Percentiles rank a stretch among this genome's conserved stretches.
Evolutionary conservation across 2,113 vertebrate species (phyloP).

Genomic region (Arizona elegans): DNA sequence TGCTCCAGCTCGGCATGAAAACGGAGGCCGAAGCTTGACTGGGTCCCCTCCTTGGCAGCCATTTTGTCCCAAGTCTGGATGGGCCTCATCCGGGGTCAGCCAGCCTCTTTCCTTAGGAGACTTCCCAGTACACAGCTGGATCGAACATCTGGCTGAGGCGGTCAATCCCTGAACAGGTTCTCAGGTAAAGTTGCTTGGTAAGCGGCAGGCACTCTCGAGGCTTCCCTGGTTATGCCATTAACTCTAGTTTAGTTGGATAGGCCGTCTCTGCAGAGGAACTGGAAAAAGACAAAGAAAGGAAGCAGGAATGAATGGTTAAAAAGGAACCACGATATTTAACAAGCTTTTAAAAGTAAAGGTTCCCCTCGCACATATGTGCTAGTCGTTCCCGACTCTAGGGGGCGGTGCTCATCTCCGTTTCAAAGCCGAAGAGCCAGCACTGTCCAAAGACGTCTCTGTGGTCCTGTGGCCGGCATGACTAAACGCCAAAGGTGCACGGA

Average conservation of each 20-base stretch:
- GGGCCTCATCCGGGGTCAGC: not conserved
- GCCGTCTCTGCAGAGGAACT: not conserved
- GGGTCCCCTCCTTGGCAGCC: not conserved
- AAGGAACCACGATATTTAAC: not conserved
- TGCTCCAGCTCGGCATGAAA: constrained; percentile 17
- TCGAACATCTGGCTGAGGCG: not conserved
- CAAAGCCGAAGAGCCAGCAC: no score
- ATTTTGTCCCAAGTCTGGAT: not conserved
- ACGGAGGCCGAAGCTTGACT: constrained; percentile 18
- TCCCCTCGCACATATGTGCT: no score
- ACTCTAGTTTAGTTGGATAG: not conserved
- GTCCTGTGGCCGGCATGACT: no score
- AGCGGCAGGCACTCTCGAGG: fast-evolving
- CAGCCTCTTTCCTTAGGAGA: no score
- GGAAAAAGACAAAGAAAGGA: not conserved
- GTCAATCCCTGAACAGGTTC: not conserved
- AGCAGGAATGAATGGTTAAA: not conserved
- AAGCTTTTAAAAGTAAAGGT: not conserved
- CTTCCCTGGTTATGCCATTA: not conserved
- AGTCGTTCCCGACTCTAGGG: no score
- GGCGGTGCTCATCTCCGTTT: no score
- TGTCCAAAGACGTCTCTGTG: no score
- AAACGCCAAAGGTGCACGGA: no score
- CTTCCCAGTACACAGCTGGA: no score
- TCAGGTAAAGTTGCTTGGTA: not conserved